Conservation (phyloP, 2,888 invertebrate species). For the Drosophila hamatofila region DNA sequence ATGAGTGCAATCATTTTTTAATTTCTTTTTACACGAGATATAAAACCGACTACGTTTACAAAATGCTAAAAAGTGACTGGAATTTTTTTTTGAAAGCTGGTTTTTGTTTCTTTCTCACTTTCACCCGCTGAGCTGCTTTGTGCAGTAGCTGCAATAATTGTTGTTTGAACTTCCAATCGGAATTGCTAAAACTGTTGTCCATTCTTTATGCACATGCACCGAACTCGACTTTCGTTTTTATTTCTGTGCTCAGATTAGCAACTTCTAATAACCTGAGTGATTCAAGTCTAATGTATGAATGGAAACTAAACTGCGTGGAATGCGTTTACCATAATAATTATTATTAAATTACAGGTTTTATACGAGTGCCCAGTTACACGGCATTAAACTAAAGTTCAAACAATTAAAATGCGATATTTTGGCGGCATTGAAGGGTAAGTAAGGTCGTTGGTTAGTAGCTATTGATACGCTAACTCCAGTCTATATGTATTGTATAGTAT, state of each 20-base stretch:
- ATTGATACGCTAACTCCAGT: conserved; percentile 27
- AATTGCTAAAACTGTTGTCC: conserved; percentile 14
- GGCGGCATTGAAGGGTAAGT: conserved; percentile 83
- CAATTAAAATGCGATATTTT: conserved; percentile 76
- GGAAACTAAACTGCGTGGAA: too few relatives aligned
- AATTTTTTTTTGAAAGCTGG: conserved; percentile 38
- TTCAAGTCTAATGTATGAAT: too few relatives aligned
- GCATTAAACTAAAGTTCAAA: conserved; percentile 13
- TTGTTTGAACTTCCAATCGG: conserved; percentile 9
- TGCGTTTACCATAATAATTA: conserved; percentile 18
- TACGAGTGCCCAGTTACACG: conserved; percentile 7
- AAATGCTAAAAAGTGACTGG: conserved; percentile 34
- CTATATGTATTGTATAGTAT: conserved; percentile 11
- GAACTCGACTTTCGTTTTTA: conserved; percentile 31
- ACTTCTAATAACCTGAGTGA: conserved; percentile 1
- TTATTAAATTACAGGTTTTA: conserved; percentile 45
- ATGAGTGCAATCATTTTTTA: background rate
- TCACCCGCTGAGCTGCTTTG: conserved; percentile 27
- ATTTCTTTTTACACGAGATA: background rate
- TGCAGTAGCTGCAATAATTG: conserved; percentile 20
- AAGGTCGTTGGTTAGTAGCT: conserved; percentile 34
- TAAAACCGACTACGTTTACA: conserved; percentile 7
- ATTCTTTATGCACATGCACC: conserved; percentile 52
- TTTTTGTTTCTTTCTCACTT: conserved; percentile 30
- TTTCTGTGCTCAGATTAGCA: conserved; percentile 30